A percentile compares a stretch with the other conserved stretches of the same genome.
These are phyloP conservation scores for Hedya salicella DNA, from an alignment of 2,888 invertebrate species.

Conservation along the genomic window DNA sequence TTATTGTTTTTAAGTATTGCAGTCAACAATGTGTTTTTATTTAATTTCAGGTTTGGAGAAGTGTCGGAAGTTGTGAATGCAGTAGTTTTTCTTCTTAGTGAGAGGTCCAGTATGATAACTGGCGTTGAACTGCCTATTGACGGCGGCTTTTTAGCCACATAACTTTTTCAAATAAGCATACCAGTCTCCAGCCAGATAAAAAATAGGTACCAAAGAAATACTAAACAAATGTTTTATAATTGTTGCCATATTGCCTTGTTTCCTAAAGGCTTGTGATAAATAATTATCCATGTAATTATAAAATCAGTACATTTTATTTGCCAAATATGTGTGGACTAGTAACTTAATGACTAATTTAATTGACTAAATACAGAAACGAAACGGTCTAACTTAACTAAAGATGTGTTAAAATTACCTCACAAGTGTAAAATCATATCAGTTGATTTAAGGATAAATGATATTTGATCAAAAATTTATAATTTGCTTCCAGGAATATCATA, in stretches of 20 bases:
- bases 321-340: not conserved
- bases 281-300: slow-evolving; percentile 16
- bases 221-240: slow-evolving; percentile 31
- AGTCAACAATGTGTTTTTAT: not conserved
- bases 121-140: slow-evolving; percentile 92
- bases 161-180: slow-evolving; percentile 47
- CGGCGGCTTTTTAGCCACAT: slow-evolving; percentile 89
- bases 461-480: not conserved
- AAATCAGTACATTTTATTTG: not conserved
- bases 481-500: not conserved
- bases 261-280: slow-evolving; percentile 39
- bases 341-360: too few relatives aligned
- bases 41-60: slow-evolving; percentile 86
- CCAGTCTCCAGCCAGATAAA: slow-evolving; percentile 20
- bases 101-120: slow-evolving; percentile 91
- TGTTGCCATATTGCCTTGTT: slow-evolving; percentile 35
- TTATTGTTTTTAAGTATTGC: too few relatives aligned
- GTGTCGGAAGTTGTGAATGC: slow-evolving; percentile 93
- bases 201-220: slow-evolving; percentile 44
- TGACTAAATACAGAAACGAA: too few relatives aligned
- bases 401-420: not conserved
- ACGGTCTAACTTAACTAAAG: not conserved
- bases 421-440: slow-evolving; percentile 13
- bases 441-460: not conserved
- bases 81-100: slow-evolving; percentile 91